Conservation (phyloP, 2,113 vertebrate species). For the Benitochromis conjunctus region DNA sequence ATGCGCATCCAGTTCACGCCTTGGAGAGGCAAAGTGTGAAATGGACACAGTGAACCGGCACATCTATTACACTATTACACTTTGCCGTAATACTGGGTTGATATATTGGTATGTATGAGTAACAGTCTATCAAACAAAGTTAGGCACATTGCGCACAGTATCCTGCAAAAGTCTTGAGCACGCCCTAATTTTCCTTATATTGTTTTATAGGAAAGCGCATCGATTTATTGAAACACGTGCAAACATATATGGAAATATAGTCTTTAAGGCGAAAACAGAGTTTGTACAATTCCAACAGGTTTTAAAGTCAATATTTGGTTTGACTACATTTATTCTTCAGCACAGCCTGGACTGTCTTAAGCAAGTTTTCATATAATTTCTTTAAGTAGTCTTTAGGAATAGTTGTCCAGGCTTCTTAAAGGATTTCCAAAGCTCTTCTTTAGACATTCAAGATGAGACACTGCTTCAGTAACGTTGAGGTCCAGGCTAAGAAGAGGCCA, state of each 20-base stretch:
- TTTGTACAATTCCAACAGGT: neutral
- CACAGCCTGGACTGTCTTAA: neutral
- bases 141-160: neutral
- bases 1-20: neutral
- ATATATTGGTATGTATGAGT: neutral
- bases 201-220: neutral
- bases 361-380: neutral
- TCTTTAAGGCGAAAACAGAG: neutral
- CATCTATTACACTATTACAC: neutral
- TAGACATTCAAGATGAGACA: neutral
- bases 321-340: neutral
- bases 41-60: neutral
- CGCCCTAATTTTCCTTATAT: neutral
- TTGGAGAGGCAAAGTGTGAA: neutral
- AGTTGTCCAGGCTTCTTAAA: neutral
- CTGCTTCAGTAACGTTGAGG: neutral
- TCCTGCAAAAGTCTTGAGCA: neutral
- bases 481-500: neutral
- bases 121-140: neutral
- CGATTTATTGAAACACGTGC: neutral
- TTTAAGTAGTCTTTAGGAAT: neutral
- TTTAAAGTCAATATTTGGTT: neutral
- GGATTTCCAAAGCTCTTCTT: neutral
- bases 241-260: neutral
- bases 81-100: neutral